Conservation (phyloP, 1,140 invertebrate species). For the Monochamus saltuarius region DNA sequence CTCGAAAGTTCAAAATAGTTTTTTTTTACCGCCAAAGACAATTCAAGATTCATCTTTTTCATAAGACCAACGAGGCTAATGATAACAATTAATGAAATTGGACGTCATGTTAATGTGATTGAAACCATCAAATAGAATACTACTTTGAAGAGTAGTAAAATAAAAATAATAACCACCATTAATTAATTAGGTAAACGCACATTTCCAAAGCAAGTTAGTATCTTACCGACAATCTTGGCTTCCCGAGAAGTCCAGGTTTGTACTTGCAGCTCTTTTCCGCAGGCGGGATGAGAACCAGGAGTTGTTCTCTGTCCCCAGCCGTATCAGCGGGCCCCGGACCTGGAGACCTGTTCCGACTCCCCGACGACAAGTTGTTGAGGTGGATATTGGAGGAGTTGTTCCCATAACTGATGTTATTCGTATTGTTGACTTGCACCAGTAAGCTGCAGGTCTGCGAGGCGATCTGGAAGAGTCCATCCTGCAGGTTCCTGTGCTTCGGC, state of each 20-base stretch:
- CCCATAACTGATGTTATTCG: slow-evolving; percentile 69
- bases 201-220: too few relatives aligned
- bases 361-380: slow-evolving; percentile 50
- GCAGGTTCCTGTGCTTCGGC: slow-evolving; percentile 60
- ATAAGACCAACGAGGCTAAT: too few relatives aligned
- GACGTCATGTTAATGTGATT: too few relatives aligned
- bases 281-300: slow-evolving; percentile 46
- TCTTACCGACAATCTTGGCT: slow-evolving; percentile 47
- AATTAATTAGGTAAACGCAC: too few relatives aligned
- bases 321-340: neutral
- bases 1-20: too few relatives aligned
- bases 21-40: too few relatives aligned
- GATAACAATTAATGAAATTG: too few relatives aligned
- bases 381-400: slow-evolving; percentile 63
- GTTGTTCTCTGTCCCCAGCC: slow-evolving; percentile 41
- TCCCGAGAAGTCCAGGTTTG: slow-evolving; percentile 32
- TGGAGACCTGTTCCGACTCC: slow-evolving; percentile 6
- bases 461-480: slow-evolving; percentile 70
- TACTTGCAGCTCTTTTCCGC: slow-evolving; percentile 26
- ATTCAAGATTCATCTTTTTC: too few relatives aligned
- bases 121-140: too few relatives aligned
- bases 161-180: neutral
- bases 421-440: slow-evolving; percentile 71
- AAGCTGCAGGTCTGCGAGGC: slow-evolving; percentile 71
- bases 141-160: too few relatives aligned